A percentile compares a stretch with the other conserved stretches of the same genome.
Evolutionary conservation across 2,113 vertebrate species (phyloP).

Genomic region (Oncorhynchus clarkii): DNA sequence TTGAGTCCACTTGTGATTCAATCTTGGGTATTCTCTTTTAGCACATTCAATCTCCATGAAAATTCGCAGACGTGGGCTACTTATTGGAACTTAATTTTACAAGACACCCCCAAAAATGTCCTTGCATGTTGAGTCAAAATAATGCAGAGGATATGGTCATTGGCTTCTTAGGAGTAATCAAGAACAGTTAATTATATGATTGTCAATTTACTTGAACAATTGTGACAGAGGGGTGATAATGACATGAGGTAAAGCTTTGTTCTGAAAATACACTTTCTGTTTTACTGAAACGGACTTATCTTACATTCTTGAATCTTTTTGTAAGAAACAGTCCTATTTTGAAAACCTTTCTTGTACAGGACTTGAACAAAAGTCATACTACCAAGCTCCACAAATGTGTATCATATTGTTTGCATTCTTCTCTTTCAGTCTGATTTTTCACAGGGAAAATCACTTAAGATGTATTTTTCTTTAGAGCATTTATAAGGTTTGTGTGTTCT

Average conservation of each 20-base stretch:
- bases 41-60: not conserved
- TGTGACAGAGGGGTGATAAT: conserved; percentile 17
- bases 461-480: conserved; percentile 81
- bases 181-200: no score
- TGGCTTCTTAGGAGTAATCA: no score
- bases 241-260: no score
- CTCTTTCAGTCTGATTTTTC: conserved; percentile 5
- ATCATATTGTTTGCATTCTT: no score
- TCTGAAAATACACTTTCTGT: no score
- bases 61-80: not conserved
- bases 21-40: not conserved
- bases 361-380: no score
- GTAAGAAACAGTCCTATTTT: conserved; percentile 17
- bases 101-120: no score
- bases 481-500: conserved; percentile 89
- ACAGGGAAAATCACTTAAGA: conserved; percentile 58
- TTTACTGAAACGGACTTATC: no score
- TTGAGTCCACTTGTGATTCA: not conserved
- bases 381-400: no score
- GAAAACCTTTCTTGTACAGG: conserved; percentile 5
- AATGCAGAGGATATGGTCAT: no score
- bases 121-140: no score
- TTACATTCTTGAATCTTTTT: conserved; percentile 4
- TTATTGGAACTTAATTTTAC: not conserved
- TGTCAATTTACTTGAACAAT: not conserved